phyloP scores from a whole-genome alignment of 2,797 vertebrate species.

The Poeciliopsis turneri region DNA sequence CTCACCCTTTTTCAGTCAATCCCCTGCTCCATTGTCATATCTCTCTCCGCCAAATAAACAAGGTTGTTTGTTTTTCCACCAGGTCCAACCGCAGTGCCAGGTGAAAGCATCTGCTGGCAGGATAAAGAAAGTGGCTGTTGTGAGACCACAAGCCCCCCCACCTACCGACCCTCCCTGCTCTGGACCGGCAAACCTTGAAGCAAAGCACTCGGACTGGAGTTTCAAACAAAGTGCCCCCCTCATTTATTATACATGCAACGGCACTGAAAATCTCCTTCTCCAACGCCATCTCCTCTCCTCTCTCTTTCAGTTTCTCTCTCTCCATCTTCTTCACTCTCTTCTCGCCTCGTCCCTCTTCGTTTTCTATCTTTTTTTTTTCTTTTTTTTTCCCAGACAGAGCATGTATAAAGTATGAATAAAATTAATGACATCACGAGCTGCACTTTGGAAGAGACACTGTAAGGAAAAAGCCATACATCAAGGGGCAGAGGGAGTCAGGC shows the following conservation, averaged over 20 bases:
- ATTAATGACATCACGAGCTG: conserved; percentile 86
- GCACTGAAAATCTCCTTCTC: conserved; percentile 82
- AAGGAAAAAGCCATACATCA: conserved; percentile 84
- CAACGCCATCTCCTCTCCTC: conserved; percentile 70
- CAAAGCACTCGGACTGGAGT: conserved; percentile 73
- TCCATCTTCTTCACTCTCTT: conserved; percentile 48
- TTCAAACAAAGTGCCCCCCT: conserved; percentile 84
- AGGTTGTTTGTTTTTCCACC: conserved; percentile 84
- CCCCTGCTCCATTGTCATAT: conserved; percentile 67
- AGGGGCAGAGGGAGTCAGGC: conserved; percentile 62
- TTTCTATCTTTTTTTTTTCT: conserved; percentile 48
- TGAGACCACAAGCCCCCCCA: conserved; percentile 70
- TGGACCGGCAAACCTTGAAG: conserved; percentile 81
- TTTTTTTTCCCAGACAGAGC: conserved; percentile 75
- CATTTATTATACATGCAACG: conserved; percentile 89
- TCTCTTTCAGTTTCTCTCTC: conserved; percentile 31
- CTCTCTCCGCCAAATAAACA: conserved; percentile 60
- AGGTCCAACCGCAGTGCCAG: conserved; percentile 73
- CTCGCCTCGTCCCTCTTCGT: conserved; percentile 33
- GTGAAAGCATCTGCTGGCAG: conserved; percentile 74
- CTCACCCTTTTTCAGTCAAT: conserved; percentile 64
- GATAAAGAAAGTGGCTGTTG: conserved; percentile 69
- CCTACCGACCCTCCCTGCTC: neutral
- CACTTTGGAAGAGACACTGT: conserved; percentile 83
- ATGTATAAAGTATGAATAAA: conserved; percentile 86